phyloP scores from a whole-genome alignment of 2,797 vertebrate species.

The Xenops minutus region DNA sequence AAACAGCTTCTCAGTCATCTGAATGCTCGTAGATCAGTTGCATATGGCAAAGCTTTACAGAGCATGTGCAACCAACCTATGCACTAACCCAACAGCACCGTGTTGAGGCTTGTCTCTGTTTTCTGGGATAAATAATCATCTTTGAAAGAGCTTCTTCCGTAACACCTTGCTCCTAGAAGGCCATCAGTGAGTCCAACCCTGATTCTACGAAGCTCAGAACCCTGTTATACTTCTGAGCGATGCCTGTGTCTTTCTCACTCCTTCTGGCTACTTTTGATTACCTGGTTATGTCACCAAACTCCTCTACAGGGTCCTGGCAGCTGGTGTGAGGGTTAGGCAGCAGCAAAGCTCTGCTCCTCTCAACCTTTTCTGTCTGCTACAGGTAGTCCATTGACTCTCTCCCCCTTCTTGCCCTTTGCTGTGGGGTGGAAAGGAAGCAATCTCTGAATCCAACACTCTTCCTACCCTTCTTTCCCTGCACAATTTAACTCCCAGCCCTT shows the following conservation, averaged over 20 bases:
- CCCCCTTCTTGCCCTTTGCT: not conserved
- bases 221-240: not conserved
- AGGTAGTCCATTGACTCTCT: not conserved
- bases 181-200: not conserved
- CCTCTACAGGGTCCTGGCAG: not conserved
- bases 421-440: not conserved
- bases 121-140: not conserved
- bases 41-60: constrained; percentile 4
- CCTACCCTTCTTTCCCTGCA: constrained; percentile 17
- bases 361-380: not conserved
- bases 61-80: not conserved
- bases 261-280: not conserved
- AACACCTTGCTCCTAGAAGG: not conserved
- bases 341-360: not conserved
- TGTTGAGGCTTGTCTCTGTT: not conserved
- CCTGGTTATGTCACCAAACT: not conserved
- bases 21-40: not conserved
- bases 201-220: not conserved
- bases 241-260: not conserved
- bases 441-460: not conserved
- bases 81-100: not conserved
- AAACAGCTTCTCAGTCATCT: constrained; percentile 25
- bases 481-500: constrained; percentile 5
- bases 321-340: not conserved
- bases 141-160: not conserved